Evolutionary conservation across 2,888 invertebrate species (phyloP), one percentile per base, ranked within the genome.

Genomic region (Cotesia congregata): DNA sequence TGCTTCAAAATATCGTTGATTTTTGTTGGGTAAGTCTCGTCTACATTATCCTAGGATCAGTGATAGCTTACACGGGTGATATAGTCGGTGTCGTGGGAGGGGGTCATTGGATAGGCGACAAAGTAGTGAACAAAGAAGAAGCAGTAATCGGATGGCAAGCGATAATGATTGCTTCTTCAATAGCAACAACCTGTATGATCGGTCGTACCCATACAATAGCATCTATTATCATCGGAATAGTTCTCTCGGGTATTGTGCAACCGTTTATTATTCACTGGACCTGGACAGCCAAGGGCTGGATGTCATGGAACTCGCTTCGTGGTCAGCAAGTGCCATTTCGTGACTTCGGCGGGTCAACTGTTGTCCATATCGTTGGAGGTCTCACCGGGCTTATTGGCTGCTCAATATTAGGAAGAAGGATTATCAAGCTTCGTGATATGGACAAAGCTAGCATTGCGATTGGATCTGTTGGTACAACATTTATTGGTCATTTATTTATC

Each of bases 211-310:
- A 86, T 72, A 79, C 86, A 12, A 67, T 87, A n/a, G 87, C 82
- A 3, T 85, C 80, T 76, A 80, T 84, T 50, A 79, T 82, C 61
- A 82, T 84, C 60, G 85, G 85, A 5, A 72, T 83, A 0, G 20
- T 90, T 1, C 80, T 87, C 7, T 83, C 86, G 3, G 85, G 84
- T 0, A 5, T 89, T 5, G 72, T 87, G 59, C 86, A 88, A 75
- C 90, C 90, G 0, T 72, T 90, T 2, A 61, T 88, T 6, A 85
- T 90, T 30, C 88, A 88, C 76, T 90, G 89, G 90, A 80, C 85
- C n/a, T 89, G 88, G 88, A 83, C 85, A 12, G 72, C 80, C 0
- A 62, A 82, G 2, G 90, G 90, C 7, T 89, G 89, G 88, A 87
- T 90, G 87, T 81, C 80, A 3, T 78, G 76, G 2, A 82, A 81